Evolutionary conservation across 2,888 invertebrate species (phyloP).

Genomic region (Synergus gifuensis): DNA sequence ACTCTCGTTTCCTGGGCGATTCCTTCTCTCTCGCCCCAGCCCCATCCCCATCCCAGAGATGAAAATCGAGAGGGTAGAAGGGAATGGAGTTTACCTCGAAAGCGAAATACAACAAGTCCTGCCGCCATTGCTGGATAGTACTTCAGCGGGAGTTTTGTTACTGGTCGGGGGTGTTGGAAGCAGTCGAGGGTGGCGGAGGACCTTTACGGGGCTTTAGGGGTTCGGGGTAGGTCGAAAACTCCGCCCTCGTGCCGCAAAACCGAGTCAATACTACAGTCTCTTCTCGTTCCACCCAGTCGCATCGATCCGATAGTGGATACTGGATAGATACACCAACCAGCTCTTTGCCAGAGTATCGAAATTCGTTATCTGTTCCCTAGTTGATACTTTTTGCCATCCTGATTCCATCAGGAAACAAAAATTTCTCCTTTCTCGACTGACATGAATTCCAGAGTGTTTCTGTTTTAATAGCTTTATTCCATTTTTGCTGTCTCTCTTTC

Average conservation of each 20-base stretch:
- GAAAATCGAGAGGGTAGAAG: conserved; percentile 61
- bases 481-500: no score
- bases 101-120: conserved; percentile 77
- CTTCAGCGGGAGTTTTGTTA: conserved; percentile 73
- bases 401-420: conserved; percentile 4
- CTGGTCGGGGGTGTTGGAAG: conserved; percentile 51
- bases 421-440: background rate
- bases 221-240: conserved; percentile 71
- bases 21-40: conserved; percentile 42
- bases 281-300: conserved; percentile 48
- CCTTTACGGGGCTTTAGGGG: conserved; percentile 44
- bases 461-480: no score
- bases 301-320: conserved; percentile 49
- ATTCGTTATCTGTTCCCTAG: conserved; percentile 45
- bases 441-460: background rate
- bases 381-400: conserved; percentile 17
- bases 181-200: conserved; percentile 44
- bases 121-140: conserved; percentile 77
- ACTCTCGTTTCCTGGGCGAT: conserved; percentile 37
- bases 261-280: conserved; percentile 74
- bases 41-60: conserved; percentile 44
- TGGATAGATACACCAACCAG: background rate
- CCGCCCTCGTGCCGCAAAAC: conserved; percentile 74
- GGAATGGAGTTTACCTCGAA: conserved; percentile 70
- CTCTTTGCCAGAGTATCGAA: conserved; percentile 44